Evolutionary conservation across 2,888 invertebrate species (phyloP).

Genomic region (Cantharis rufa): DNA sequence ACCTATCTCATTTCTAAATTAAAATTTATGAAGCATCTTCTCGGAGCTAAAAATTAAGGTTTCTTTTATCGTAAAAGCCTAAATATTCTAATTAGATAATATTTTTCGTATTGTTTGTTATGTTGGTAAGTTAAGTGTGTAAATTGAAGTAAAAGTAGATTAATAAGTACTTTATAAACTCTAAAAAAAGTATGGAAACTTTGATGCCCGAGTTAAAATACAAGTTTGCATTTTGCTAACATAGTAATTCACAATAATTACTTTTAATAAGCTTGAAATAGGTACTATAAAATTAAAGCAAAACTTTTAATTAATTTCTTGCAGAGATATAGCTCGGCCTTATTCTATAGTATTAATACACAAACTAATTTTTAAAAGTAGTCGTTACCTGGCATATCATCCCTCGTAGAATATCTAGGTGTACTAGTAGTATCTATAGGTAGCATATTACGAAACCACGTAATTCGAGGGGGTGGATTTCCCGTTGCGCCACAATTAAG

Average conservation of each 20-base stretch:
- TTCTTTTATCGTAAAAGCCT: not conserved
- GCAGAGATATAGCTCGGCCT: not conserved
- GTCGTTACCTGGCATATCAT: conserved; percentile 73
- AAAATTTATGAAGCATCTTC: not conserved
- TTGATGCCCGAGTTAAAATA: not conserved
- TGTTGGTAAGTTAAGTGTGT: not conserved
- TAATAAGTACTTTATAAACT: not conserved
- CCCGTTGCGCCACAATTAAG: conserved; percentile 89
- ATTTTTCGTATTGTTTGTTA: not conserved
- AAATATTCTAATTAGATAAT: not conserved
- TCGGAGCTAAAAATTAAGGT: not conserved
- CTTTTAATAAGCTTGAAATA: not conserved
- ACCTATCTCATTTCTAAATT: not conserved
- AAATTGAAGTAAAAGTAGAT: not conserved
- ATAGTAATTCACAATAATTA: conserved; percentile 2
- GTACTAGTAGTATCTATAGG: conserved; percentile 83
- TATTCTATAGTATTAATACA: not conserved
- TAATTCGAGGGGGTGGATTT: conserved; percentile 78
- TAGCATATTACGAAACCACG: conserved; percentile 93
- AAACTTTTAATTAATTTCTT: conserved; percentile 2
- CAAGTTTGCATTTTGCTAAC: not conserved
- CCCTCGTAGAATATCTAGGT: conserved; percentile 82
- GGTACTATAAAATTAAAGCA: conserved; percentile 1
- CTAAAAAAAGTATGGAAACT: not conserved
- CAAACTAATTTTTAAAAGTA: not conserved